Evolutionary conservation across 1,140 invertebrate genomes (phyloP), one percentile per base, ranked within the genome.

Genomic region (Physella acuta): DNA sequence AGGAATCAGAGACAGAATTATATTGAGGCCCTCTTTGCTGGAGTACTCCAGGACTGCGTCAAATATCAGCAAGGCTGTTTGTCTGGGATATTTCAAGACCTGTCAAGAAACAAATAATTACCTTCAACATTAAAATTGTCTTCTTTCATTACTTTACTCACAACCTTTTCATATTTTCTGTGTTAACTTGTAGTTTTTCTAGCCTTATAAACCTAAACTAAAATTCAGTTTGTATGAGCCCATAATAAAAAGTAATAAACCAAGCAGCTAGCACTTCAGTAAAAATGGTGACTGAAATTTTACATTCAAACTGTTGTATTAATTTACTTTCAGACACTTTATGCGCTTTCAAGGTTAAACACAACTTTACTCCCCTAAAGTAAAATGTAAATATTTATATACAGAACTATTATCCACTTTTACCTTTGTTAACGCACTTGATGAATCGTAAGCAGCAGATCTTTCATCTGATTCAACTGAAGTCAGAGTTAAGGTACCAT

Each of bases 31-130:
- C 77, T 90, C 89, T 17, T 91, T 89, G 8, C 93, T 93, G 0
- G 93, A 92, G 2, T 91, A 89, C 0, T 94, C 90, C 36, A 95
- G 78, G 70, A 90, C 89, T 44, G 92, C 91, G 77, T 94, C 92
- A 0, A 90, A 92, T 55, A 94, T 86, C 74, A 92, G 91, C 49
- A 90, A 88, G 39, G 90, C 90, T 26, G 79, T 79, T 63, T 83
- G 76, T 68, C 75, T 77, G 17, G 83, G 79, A 61, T 78, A 79
- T 36, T 69, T 73, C n/a, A 72, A 66, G 31, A 78, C 55, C 75
- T 80, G 70, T 24, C 73, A 69, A 39, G n/a, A 20, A 14, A 8
- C 8, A 44, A 44, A 44, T 11, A 44, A 44, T 44, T 11, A 20
- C 20, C 39, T 11, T 44, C 8, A 44, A 44, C 20, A 11, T 11